Evolutionary conservation across 2,113 vertebrate species (phyloP).

Genomic region (Sturnira hondurensis): DNA sequence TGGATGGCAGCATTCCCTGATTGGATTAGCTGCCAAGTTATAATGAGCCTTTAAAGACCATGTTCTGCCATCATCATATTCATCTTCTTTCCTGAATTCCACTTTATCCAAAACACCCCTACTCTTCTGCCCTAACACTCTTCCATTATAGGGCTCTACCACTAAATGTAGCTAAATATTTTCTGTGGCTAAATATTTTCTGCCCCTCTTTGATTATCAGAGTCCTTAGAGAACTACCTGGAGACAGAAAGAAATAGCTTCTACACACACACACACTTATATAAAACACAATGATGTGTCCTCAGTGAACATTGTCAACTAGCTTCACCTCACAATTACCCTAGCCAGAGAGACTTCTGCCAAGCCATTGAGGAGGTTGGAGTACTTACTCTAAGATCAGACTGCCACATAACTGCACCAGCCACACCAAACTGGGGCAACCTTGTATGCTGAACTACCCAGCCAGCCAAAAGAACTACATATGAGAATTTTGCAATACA

Average conservation of each 20-base stretch:
- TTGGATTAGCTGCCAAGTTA: not conserved
- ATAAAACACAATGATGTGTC: not conserved
- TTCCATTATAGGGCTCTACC: not conserved
- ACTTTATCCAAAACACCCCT: not conserved
- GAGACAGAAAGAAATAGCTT: not conserved
- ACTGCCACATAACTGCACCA: not conserved
- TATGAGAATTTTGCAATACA: not conserved
- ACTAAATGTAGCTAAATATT: not conserved
- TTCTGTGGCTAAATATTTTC: constrained; percentile 10
- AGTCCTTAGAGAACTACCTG: not conserved
- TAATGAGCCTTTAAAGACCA: not conserved
- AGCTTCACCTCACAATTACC: not conserved
- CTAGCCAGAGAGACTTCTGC: not conserved
- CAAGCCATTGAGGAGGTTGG: not conserved
- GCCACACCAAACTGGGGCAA: not conserved
- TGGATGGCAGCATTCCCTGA: not conserved
- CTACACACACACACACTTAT: not conserved
- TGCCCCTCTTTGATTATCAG: not conserved
- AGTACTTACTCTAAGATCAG: not conserved
- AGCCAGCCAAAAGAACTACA: not conserved
- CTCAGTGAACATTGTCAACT: not conserved
- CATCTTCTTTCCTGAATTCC: not conserved
- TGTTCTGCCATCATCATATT: not conserved
- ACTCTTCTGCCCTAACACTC: not conserved
- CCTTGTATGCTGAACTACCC: not conserved